Evolutionary conservation across 2,797 vertebrate species (phyloP), one percentile per base, ranked within the genome.

Genomic region (Sarcoramphus papa): DNA sequence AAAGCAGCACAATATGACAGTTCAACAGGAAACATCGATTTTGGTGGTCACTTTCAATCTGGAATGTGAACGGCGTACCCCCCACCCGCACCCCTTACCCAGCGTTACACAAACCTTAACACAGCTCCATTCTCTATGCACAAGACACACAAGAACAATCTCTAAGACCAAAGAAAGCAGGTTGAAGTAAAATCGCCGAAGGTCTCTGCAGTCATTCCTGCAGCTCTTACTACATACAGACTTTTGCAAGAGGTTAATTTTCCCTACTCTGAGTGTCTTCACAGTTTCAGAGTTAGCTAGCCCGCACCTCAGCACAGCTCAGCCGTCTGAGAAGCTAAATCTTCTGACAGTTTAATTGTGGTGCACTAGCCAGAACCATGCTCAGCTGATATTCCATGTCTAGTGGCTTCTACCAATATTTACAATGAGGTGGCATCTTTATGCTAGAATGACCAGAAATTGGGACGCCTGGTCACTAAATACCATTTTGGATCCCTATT

Each of bases 61-160:
- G 87, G 86, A 83, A 62, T 4, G n/a, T 12, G 40, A 89, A 18
- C 16, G 20, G 76, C 33, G 24, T 30, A 17, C 76, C 85, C 84
- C 88, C 86, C 76, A 16, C 88, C 76, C 88, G 1, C 84, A 8
- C 75, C 88, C 76, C 76, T 56, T 33, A 41, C 45, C 88, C 43
- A 13, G 31, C 2, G 5, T 37, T 57, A 85, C 77, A 85, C 84
- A 82, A 35, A 91, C 95, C 65, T 48, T 72, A 69, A 81, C 83
- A 85, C 82, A 77, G 84, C 81, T 88, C 94, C 96, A 47, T 74
- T 81, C 60, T 81, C 96, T 96, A 88, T 9, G 83, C 95, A 97
- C 96, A 79, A 95, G 77, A 97, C 90, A 77, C 95, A 97, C 92
- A 50, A 87, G 85, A 92, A 97, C 95, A 88, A 94, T 21, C 70